Conservation (phyloP, 2,797 vertebrate genomes). For the Leucoraja ocellata region DNA sequence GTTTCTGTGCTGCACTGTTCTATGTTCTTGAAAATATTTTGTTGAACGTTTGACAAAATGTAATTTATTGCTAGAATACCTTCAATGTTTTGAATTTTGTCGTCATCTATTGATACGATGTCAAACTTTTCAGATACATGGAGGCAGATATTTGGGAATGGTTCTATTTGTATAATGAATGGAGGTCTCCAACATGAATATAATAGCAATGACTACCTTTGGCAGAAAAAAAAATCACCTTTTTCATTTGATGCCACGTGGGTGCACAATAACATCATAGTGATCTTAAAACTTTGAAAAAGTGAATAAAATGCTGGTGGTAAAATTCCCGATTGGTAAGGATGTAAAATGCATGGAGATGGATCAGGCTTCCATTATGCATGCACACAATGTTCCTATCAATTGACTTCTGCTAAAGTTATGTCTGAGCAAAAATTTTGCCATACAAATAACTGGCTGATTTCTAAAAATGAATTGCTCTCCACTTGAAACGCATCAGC, state of each 20-base stretch:
- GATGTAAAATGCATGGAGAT: background rate
- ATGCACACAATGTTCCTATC: background rate
- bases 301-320: background rate
- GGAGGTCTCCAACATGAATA: background rate
- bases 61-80: too few relatives aligned
- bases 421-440: background rate
- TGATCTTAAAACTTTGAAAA: background rate
- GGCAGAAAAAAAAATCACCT: background rate
- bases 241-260: background rate
- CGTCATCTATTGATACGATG: background rate
- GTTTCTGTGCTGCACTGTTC: too few relatives aligned
- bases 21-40: background rate
- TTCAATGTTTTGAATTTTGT: background rate
- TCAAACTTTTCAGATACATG: background rate
- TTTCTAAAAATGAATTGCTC: background rate
- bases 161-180: background rate
- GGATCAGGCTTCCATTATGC: background rate
- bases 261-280: background rate
- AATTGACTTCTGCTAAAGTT: background rate
- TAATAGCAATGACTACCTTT: background rate
- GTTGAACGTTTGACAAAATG: background rate
- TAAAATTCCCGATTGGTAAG: background rate
- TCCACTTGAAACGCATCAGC: background rate
- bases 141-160: background rate
- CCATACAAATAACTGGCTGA: background rate